Evolutionary conservation across 2,888 invertebrate genomes (phyloP).

Genomic region (Pseudoips prasinana): DNA sequence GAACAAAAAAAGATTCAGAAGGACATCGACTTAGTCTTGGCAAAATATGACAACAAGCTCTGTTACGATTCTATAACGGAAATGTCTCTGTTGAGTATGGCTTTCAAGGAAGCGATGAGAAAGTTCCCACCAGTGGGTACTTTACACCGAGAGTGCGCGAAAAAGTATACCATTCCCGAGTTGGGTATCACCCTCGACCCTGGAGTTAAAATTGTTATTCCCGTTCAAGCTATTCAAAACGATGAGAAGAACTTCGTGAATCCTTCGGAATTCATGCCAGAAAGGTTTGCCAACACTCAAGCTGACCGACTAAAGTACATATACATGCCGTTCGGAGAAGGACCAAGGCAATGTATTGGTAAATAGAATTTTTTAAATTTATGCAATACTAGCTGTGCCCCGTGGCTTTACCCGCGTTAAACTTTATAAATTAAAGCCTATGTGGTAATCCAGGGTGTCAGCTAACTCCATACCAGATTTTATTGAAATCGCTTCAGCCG

Average conservation of each 20-base stretch:
- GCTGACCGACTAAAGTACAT: constrained; percentile 34
- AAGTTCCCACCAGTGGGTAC: constrained; percentile 52
- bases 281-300: constrained; percentile 42
- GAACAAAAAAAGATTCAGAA: constrained; percentile 53
- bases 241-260: constrained; percentile 56
- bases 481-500: no score
- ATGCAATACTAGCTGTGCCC: no score
- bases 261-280: constrained; percentile 48
- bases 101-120: constrained; percentile 56
- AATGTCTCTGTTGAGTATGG: constrained; percentile 47
- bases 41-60: constrained; percentile 49
- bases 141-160: constrained; percentile 49
- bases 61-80: constrained; percentile 56
- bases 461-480: no score
- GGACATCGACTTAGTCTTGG: constrained; percentile 56
- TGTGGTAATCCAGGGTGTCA: no score
- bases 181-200: constrained; percentile 51
- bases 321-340: constrained; percentile 59
- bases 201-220: constrained; percentile 54
- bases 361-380: no score
- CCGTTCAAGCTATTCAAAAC: constrained; percentile 54
- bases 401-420: no score
- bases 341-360: constrained; percentile 61
- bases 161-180: constrained; percentile 41
- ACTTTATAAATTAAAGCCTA: no score